Percentiles rank a stretch among this genome's conserved stretches.
Evolutionary conservation across 2,797 vertebrate species (phyloP).

Genomic region (Gallinago solitaria): DNA sequence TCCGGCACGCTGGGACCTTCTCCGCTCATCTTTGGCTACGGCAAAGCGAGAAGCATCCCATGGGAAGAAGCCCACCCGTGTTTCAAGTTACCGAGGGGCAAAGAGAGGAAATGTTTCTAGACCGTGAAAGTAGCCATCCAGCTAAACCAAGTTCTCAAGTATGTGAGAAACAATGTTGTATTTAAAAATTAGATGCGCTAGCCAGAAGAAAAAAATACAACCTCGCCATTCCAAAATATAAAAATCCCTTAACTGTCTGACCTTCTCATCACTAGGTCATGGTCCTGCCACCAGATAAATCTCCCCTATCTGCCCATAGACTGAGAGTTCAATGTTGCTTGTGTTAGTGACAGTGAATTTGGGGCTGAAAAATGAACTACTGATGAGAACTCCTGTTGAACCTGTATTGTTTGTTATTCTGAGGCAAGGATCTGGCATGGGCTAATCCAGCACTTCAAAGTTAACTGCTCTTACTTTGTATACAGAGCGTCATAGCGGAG

Average conservation of each 20-base stretch:
- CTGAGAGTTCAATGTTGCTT: conserved; percentile 85
- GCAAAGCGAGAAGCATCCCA: background rate
- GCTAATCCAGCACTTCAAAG: conserved; percentile 90
- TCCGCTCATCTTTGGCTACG: background rate
- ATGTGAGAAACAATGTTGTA: conserved; percentile 76
- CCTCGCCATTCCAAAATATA: conserved; percentile 69
- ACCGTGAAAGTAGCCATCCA: background rate
- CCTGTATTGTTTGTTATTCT: conserved; percentile 91
- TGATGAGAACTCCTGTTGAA: conserved; percentile 87
- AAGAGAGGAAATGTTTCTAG: conserved; percentile 27
- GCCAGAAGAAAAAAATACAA: conserved; percentile 79
- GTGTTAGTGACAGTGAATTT: conserved; percentile 86
- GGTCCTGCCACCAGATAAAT: conserved; percentile 82
- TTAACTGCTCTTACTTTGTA: conserved; percentile 84
- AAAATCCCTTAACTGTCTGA: conserved; percentile 80
- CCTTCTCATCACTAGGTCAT: conserved; percentile 75
- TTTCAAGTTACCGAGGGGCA: background rate
- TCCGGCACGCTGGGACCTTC: rapidly evolving
- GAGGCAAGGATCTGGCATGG: conserved; percentile 85
- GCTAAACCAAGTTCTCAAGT: conserved; percentile 47
- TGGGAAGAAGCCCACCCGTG: background rate
- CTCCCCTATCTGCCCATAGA: conserved; percentile 78
- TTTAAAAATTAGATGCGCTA: conserved; percentile 78
- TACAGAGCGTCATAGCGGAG: conserved; percentile 87
- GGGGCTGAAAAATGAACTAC: conserved; percentile 85